These are phyloP conservation scores for Gallinago media DNA, from an alignment of 2,113 vertebrate species.

Conservation along the genomic window DNA sequence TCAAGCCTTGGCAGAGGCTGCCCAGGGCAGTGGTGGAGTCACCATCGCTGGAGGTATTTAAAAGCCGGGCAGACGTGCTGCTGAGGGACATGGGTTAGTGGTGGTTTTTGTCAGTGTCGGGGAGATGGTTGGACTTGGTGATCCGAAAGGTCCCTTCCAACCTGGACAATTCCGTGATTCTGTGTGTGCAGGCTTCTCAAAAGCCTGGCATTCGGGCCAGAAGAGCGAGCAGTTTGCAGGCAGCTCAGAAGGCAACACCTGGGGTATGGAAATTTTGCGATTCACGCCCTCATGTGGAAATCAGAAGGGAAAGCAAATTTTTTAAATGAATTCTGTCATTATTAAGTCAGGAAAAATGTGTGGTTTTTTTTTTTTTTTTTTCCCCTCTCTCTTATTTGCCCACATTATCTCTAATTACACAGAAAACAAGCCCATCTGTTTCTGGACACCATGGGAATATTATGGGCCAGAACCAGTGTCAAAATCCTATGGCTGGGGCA, in stretches of 20 bases:
- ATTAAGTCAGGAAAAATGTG: not conserved
- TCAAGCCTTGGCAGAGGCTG: too few relatives aligned
- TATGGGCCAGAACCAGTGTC: not conserved
- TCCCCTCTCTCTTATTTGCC: not conserved
- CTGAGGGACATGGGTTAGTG: too few relatives aligned
- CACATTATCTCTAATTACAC: not conserved
- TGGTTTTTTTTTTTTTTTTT: not conserved
- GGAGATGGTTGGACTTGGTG: too few relatives aligned
- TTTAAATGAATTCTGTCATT: not conserved
- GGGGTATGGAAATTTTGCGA: not conserved
- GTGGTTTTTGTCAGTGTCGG: too few relatives aligned
- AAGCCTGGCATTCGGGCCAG: not conserved
- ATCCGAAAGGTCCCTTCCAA: too few relatives aligned
- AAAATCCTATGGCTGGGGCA: fast-evolving
- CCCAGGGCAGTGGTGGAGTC: too few relatives aligned
- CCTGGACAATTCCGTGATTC: too few relatives aligned
- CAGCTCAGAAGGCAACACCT: not conserved
- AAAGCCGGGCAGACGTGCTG: too few relatives aligned
- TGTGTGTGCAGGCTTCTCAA: not conserved
- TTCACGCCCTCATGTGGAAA: not conserved
- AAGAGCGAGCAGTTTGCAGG: not conserved
- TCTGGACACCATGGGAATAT: not conserved
- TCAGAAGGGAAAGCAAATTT: not conserved
- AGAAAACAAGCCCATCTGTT: not conserved
- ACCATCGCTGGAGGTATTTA: too few relatives aligned